Base-by-base conservation (phyloP, 1,140 invertebrate species). In the Centruroides sculpturatus region DNA sequence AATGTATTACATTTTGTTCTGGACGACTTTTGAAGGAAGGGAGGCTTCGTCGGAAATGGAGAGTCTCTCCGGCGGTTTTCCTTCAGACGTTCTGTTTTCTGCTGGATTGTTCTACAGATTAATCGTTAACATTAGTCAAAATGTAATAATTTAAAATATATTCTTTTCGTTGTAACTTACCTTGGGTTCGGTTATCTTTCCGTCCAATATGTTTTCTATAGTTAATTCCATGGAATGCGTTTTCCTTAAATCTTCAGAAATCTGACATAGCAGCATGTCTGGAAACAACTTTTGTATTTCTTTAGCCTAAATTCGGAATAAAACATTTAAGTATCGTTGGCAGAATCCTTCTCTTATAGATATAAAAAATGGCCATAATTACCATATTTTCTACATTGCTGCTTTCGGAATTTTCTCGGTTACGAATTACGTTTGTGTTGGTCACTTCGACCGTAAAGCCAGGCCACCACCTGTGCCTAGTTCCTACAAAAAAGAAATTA, bases 401-500 rank as follows among this genome's bases (percentile, higher is more conserved):
- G 11, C 2, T 23, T 23, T 23, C 23, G 23, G 23, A 23, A 10
- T 47, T 41, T 47, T 56, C 7, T 5, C 50, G 12, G 5, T n/a
- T n/a, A 57, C 54, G 34, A 8, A 10, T 5, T 3, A 41, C 48
- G 55, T 59, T 52, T 0, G 51, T n/a, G 23, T 61, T 56, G 35
- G 55, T 46, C 61, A 91, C 86, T 78, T 90, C 87, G 55, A 91
- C 85, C 3, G 86, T 89, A 71, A 92, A 90, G 74, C 85, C 89
- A 2, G 89, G 88, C 68, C 91, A 73, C 88, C 88, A 92, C 50
- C 86, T 87, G 8, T 91, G 91, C 62, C 87, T 80, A 35, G 86
- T 89, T 4, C 85, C 84, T 76, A 64, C 23, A 23, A 2, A 23
- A 23, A 23, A 2, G 23, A 23, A 23, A 23, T 23, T 23, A 23